These are phyloP conservation scores for Omphaloscelis lunosa DNA, from an alignment of 2,888 invertebrate species.

Conservation along the genomic window DNA sequence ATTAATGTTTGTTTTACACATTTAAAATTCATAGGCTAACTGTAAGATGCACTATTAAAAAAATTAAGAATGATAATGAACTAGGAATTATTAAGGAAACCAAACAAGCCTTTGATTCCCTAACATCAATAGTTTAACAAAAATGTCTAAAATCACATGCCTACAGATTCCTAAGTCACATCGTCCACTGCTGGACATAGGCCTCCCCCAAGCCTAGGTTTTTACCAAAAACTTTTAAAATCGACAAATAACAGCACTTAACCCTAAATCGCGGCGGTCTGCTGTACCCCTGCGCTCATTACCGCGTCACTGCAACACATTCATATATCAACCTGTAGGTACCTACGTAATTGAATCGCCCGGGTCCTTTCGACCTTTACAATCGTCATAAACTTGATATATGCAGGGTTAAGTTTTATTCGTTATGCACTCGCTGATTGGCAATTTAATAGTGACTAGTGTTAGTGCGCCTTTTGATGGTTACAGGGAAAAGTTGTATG, in stretches of 20 bases:
- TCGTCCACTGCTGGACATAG: no score
- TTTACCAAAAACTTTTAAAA: constrained; percentile 13
- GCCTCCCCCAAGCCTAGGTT: neutral
- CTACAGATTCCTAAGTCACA: neutral
- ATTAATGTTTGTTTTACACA: neutral
- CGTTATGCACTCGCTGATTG: constrained; percentile 57
- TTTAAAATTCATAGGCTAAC: neutral
- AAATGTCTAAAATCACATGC: neutral
- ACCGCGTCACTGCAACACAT: constrained; percentile 47
- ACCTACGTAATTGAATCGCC: constrained; percentile 62
- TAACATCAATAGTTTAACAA: neutral
- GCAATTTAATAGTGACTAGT: constrained; percentile 44
- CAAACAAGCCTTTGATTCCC: neutral
- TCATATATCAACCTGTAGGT: constrained; percentile 55
- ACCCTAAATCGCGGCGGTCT: constrained; percentile 43
- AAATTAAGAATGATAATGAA: neutral
- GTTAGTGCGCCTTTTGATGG: constrained; percentile 5
- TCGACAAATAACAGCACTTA: constrained; percentile 47
- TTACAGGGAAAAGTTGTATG: neutral
- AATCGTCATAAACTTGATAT: constrained; percentile 63
- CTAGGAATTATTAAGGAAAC: neutral
- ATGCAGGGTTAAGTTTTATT: constrained; percentile 57
- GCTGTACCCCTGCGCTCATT: constrained; percentile 55
- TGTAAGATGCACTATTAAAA: neutral
- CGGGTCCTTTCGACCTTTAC: constrained; percentile 54